Percentiles rank a stretch among this genome's conserved stretches.
Evolutionary conservation across 2,113 vertebrate genomes (phyloP).

Genomic region (Pantherophis guttatus): DNA sequence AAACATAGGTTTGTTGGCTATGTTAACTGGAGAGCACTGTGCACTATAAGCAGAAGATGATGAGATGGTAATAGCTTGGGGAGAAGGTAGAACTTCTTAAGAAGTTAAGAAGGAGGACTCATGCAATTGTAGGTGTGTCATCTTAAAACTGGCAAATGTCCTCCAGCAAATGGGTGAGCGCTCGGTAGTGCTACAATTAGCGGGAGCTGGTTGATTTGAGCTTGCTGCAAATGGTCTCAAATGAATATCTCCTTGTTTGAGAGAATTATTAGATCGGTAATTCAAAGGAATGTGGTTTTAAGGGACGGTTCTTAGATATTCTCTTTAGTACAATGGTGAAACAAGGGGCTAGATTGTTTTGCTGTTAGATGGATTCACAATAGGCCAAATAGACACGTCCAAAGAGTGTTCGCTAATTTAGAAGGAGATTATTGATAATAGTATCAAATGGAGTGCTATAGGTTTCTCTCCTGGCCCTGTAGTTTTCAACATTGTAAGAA

Average conservation of each 20-base stretch:
- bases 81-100: background rate
- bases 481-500: too few relatives aligned
- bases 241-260: background rate
- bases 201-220: background rate
- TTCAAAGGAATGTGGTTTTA: background rate
- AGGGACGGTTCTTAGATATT: background rate
- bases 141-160: background rate
- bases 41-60: background rate
- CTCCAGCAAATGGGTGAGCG: background rate
- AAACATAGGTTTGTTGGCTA: background rate
- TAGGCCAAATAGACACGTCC: background rate
- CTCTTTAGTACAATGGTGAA: background rate
- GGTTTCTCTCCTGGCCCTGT: too few relatives aligned
- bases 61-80: background rate
- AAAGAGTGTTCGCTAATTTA: background rate
- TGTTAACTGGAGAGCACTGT: background rate
- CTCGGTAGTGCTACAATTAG: background rate
- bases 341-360: background rate
- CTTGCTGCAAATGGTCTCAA: background rate
- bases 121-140: background rate
- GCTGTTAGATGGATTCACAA: background rate
- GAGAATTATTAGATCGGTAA: background rate
- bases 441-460: too few relatives aligned
- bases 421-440: too few relatives aligned
- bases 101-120: background rate